These are phyloP conservation scores for Lasioglossum albipes DNA, from an alignment of 1,140 invertebrate species.

Conservation along the genomic window DNA sequence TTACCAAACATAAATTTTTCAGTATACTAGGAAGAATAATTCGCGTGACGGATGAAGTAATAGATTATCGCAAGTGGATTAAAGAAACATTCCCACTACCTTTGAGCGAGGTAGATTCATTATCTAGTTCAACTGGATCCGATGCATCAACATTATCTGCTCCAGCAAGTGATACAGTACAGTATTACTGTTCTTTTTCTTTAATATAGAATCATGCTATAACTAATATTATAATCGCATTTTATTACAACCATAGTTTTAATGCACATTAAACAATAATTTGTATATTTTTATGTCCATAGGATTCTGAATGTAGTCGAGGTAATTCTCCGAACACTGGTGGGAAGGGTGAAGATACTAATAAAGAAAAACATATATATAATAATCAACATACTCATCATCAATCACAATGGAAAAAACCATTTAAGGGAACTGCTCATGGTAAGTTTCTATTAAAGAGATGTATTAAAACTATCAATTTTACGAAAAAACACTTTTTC, in stretches of 20 bases:
- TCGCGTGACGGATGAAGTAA: conserved; percentile 95
- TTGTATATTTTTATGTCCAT: conserved; percentile 29
- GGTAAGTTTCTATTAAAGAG: conserved; percentile 63
- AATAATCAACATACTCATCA: conserved; percentile 75
- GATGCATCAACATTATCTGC: conserved; percentile 79
- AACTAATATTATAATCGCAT: neutral
- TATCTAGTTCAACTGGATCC: conserved; percentile 78
- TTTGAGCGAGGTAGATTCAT: conserved; percentile 74
- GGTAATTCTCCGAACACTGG: conserved; percentile 78
- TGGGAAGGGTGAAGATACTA: conserved; percentile 74
- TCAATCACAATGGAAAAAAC: conserved; percentile 75
- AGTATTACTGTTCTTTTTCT: neutral
- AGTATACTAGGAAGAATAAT: conserved; percentile 94
- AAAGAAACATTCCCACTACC: conserved; percentile 82
- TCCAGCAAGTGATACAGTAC: conserved; percentile 78
- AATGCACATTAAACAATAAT: neutral
- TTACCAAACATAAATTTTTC: conserved; percentile 54
- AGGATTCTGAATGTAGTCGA: conserved; percentile 80
- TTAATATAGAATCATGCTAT: neutral
- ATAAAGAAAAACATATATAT: conserved; percentile 73
- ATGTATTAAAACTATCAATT: conserved; percentile 33
- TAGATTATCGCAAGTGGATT: conserved; percentile 92
- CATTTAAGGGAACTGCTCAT: conserved; percentile 74
- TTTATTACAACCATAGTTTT: neutral
- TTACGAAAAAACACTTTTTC: neutral